Evolutionary conservation across 92 coral and sea anemone species (phyloP), one percentile per base, ranked within the genome.

Genomic region (Zoanthus sociatus): DNA sequence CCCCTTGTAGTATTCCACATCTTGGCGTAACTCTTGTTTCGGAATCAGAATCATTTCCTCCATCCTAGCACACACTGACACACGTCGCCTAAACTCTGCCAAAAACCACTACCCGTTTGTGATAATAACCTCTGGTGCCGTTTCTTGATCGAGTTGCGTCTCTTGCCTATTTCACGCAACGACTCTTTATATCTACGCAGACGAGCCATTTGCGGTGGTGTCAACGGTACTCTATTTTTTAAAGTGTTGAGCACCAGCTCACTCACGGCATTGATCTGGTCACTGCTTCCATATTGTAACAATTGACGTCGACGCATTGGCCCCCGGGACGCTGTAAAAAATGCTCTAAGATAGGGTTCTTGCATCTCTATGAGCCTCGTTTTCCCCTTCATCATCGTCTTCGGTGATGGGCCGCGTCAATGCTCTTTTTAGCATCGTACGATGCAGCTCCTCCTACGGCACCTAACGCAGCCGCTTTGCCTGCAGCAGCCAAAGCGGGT

Each of bases 261-360:
- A 63, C 70, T 63, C n/a, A 13, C 16, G 9, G 78, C 78, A 74
- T 74, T 46, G 78, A 74, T 74, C 58, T 74, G 78, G 47, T 74
- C 78, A 11, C 60, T 7, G 70, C 30, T 63, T 16, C 21, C 17
- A 15, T 63, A 18, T 63, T 63, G 70, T 63, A 63, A 63, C 18
- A 63, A 18, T 63, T 63, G 70, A 63, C 21, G 21, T 20, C 20
- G 70, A 6, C 70, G 70, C 18, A 15, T 16, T 15, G 70, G 70
- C 21, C 32, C 70, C 18, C 70, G 18, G 7, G 70, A 16, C 7
- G 70, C 70, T 10, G 18, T 16, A 15, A 63, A 63, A 32, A 63
- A 6, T 16, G 70, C 70, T 63, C 30, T 18, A 16, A 63, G 30
- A 63, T 0, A 61, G n/a, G 69, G 69, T 61, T 63, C 70, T 63